Evolutionary conservation across 1,140 invertebrate species (phyloP).

Genomic region (Tetranychus cinnabarinus): DNA sequence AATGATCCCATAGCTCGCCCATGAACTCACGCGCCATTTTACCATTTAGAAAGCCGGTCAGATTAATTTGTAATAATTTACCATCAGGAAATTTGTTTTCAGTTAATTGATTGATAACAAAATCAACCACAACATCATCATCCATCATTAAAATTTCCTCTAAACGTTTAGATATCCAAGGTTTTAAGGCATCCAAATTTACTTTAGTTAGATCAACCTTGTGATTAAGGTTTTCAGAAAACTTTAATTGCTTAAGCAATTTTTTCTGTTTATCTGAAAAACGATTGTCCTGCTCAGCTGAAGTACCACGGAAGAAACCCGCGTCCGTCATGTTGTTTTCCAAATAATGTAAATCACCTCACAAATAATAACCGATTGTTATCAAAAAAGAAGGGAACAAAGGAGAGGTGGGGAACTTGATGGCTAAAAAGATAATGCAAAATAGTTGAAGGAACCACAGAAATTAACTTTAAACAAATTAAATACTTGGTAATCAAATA

Average conservation of each 20-base stretch:
- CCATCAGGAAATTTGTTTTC: constrained; percentile 71
- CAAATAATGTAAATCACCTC: background rate
- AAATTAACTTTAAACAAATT: no score
- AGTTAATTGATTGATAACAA: constrained; percentile 95
- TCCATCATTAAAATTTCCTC: constrained; percentile 73
- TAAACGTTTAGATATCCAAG: constrained; percentile 92
- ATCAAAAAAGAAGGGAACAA: no score
- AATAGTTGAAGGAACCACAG: no score
- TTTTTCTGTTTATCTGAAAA: constrained; percentile 99
- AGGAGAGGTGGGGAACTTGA: no score
- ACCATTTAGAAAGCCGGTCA: constrained; percentile 94
- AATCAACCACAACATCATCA: constrained; percentile 94
- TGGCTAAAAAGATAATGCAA: no score
- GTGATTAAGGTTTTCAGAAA: constrained; percentile 61
- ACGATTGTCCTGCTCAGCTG: constrained; percentile 88
- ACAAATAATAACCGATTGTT: no score
- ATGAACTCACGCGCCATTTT: constrained; percentile 93
- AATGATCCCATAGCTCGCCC: constrained; percentile 80
- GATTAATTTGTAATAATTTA: constrained; percentile 96
- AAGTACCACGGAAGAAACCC: constrained; percentile 50
- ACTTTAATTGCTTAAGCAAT: constrained; percentile 93
- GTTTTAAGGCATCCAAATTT: constrained; percentile 88
- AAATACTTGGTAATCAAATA: no score
- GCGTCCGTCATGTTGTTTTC: constrained; percentile 23
- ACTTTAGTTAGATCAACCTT: constrained; percentile 75